Percentiles rank a stretch among this genome's conserved stretches.
phyloP scores from a whole-genome alignment of 2,888 invertebrate genomes.

The Baccha elongata region DNA sequence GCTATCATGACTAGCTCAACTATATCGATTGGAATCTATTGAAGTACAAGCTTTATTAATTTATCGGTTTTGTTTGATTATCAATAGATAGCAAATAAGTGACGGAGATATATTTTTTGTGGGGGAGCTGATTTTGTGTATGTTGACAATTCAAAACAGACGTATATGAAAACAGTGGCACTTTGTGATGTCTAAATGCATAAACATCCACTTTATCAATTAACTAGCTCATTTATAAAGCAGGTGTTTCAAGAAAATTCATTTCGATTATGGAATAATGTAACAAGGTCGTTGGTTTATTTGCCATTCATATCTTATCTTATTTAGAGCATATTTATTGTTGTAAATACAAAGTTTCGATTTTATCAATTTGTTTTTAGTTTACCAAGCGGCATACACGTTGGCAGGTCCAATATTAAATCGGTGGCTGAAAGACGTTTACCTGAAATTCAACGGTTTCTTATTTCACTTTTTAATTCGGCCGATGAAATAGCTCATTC shows the following conservation, averaged over 20 bases:
- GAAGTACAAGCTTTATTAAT: conserved; percentile 11
- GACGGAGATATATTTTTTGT: not conserved
- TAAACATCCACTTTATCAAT: conserved; percentile 38
- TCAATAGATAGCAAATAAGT: not conserved
- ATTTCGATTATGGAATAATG: not conserved
- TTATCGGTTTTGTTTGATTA: conserved; percentile 23
- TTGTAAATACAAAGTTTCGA: not conserved
- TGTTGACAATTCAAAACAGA: not conserved
- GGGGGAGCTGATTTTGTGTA: conserved; percentile 4
- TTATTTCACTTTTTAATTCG: conserved; percentile 92
- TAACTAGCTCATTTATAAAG: not conserved
- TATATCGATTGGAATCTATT: conserved; percentile 17
- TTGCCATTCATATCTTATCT: conserved; percentile 26
- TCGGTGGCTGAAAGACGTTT: conserved; percentile 97
- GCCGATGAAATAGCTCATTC: conserved; percentile 97
- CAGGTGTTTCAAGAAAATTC: conserved; percentile 34
- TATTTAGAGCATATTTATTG: not conserved
- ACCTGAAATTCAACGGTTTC: conserved; percentile 93
- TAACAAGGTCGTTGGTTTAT: conserved; percentile 33
- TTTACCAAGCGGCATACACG: conserved; percentile 89
- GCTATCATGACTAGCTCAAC: conserved; percentile 24
- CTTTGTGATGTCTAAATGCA: conserved; percentile 21
- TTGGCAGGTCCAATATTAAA: conserved; percentile 96
- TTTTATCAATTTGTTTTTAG: conserved; percentile 80
- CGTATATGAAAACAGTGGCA: conserved; percentile 15